Evolutionary conservation across 2,797 vertebrate species (phyloP).

Genomic region (Acanthurus tractus): DNA sequence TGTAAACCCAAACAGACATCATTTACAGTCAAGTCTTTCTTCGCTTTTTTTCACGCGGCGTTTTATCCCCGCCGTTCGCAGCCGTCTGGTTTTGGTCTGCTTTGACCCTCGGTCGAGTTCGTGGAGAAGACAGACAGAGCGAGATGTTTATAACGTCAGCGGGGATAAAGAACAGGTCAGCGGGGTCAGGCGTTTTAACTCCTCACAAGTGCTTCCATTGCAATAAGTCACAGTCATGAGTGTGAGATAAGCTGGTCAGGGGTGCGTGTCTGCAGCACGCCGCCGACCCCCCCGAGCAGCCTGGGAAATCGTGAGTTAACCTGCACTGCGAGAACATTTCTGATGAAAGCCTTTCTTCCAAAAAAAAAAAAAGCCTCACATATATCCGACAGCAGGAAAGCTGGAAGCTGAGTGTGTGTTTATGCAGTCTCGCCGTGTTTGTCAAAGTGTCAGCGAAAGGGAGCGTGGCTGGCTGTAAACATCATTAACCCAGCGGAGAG

Average conservation of each 20-base stretch:
- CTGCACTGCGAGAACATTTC: not conserved
- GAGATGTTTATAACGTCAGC: slow-evolving; percentile 31
- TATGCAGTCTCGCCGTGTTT: slow-evolving; percentile 39
- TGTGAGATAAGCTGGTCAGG: slow-evolving; percentile 48
- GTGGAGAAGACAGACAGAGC: slow-evolving; percentile 31
- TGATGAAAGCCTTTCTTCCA: not conserved
- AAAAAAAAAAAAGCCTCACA: not conserved
- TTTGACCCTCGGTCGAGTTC: slow-evolving; percentile 36
- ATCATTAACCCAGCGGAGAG: slow-evolving; percentile 50
- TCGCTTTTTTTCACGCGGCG: slow-evolving; percentile 12
- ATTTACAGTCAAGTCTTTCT: not conserved
- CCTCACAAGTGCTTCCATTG: slow-evolving; percentile 50
- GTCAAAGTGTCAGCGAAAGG: slow-evolving; percentile 48
- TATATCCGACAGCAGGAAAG: not conserved
- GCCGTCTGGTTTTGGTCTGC: slow-evolving; percentile 43
- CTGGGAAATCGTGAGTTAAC: not conserved
- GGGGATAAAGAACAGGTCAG: slow-evolving; percentile 31
- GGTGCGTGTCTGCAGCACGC: slow-evolving; percentile 32
- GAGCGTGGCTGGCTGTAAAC: slow-evolving; percentile 57
- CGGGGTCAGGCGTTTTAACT: slow-evolving; percentile 50
- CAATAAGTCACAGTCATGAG: slow-evolving; percentile 56
- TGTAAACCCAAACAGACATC: slow-evolving; percentile 1
- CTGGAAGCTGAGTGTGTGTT: slow-evolving; percentile 30
- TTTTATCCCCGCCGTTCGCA: slow-evolving; percentile 38
- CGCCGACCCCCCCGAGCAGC: slow-evolving; percentile 22